Evolutionary conservation across 1,140 invertebrate species (phyloP).

Genomic region (Chironomus tepperi): DNA sequence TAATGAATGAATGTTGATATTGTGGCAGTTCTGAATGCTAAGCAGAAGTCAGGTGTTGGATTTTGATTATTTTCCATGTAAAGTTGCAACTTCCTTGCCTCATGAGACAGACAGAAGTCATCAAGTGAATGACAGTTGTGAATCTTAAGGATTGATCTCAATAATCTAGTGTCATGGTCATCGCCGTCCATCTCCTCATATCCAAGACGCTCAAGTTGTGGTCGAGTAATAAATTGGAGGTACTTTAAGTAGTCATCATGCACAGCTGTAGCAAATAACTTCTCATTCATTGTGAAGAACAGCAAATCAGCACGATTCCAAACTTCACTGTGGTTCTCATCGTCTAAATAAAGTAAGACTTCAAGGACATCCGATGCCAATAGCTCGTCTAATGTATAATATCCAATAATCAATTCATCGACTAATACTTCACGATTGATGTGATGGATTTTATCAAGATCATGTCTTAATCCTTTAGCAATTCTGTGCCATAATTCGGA

Average conservation of each 20-base stretch:
- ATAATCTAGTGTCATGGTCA: background rate
- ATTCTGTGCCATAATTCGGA: conserved; percentile 43
- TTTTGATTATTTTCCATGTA: background rate
- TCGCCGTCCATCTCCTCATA: background rate
- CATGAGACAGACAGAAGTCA: background rate
- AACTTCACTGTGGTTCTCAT: background rate
- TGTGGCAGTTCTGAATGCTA: background rate
- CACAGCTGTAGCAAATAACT: background rate
- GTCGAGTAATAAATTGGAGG: background rate
- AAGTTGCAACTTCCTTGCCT: background rate
- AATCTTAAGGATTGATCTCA: background rate
- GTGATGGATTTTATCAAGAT: conserved; percentile 44
- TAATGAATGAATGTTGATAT: background rate
- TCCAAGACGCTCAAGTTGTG: background rate
- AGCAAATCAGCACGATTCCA: background rate
- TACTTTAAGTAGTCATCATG: background rate
- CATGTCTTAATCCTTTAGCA: conserved; percentile 37
- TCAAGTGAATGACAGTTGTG: background rate
- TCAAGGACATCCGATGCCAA: background rate
- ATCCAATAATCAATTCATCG: background rate
- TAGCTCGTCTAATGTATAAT: background rate
- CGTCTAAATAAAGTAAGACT: background rate
- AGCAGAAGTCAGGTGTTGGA: conserved; percentile 12
- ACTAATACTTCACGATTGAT: conserved; percentile 47
- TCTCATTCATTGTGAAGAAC: too few relatives aligned